Evolutionary conservation across 2,888 invertebrate species (phyloP), one percentile per base, ranked within the genome.

Genomic region (Erebia aethiops): DNA sequence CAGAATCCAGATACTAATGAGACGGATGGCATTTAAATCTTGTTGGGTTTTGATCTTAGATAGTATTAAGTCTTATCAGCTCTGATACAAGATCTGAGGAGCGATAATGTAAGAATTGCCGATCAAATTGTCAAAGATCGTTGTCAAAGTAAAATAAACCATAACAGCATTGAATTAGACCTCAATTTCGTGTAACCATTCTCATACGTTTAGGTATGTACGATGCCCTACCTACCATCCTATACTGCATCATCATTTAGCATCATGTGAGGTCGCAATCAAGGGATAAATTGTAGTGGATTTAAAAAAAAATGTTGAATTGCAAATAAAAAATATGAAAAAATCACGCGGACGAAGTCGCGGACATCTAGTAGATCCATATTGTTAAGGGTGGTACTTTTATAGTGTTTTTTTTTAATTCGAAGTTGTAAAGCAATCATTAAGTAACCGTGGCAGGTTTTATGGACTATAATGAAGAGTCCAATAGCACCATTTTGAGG

Each of bases 391-490:
- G 8, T 14, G 62, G 13, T 49, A 49, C 14, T 21, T 49, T 62
- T 21, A 62, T 49, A n/a, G 49, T 21, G 46, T 14, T 13, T 49
- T 62, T 62, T 62, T 62, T 21, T n/a, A 62, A 21, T 49, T 7
- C 62, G 1, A 14, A 46, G 49, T 62, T 21, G 49, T 49, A 49
- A 62, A 62, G 49, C 62, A 62, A 62, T 49, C 62, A 46, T 49
- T 49, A 49, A 21, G 49, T 7, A 5, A 49, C 62, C 46, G 14
- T 46, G 43, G 61, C 62, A 21, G 49, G 62, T 62, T 62, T 35
- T 62, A 62, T 49, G 21, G 62, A 14, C 62, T 9, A 14, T 62
- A 62, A 62, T 62, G 62, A 49, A 14, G 21, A 62, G 62, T 8
- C 7, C 14, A 18, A 62, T 49, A 49, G 62, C 49, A 14, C 46